Conservation (phyloP, 2,113 vertebrate species). For the Glaucidium brasilianum region DNA sequence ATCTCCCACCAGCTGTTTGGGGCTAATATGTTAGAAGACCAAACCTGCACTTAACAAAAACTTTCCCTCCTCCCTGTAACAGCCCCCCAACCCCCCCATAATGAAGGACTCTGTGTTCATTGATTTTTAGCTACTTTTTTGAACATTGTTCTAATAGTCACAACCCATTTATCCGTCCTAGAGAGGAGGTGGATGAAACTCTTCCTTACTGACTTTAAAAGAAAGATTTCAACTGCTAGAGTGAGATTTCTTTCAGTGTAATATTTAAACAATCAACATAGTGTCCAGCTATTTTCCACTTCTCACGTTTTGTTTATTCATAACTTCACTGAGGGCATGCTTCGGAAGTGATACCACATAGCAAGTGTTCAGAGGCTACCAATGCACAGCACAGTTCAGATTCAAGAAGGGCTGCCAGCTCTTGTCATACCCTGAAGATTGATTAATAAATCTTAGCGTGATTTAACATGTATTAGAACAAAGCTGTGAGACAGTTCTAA, state of each 20-base stretch:
- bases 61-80: not conserved
- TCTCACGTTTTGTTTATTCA: not conserved
- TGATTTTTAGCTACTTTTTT: not conserved
- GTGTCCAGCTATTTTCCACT: not conserved
- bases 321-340: not conserved
- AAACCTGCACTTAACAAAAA: not conserved
- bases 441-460: not conserved
- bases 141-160: not conserved
- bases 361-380: not conserved
- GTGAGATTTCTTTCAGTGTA: not conserved
- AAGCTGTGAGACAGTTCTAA: not conserved
- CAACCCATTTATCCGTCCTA: not conserved
- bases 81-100: not conserved
- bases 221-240: not conserved
- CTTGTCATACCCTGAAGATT: accelerated
- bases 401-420: not conserved
- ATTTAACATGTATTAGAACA: not conserved
- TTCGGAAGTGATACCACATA: not conserved
- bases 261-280: not conserved
- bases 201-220: not conserved
- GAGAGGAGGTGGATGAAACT: not conserved
- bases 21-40: not conserved
- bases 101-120: not conserved
- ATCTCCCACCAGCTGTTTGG: not conserved
- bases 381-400: not conserved